Percentiles rank a stretch among this genome's conserved stretches.
phyloP scores from a whole-genome alignment of 2,113 vertebrate genomes.

The Sardina pilchardus region DNA sequence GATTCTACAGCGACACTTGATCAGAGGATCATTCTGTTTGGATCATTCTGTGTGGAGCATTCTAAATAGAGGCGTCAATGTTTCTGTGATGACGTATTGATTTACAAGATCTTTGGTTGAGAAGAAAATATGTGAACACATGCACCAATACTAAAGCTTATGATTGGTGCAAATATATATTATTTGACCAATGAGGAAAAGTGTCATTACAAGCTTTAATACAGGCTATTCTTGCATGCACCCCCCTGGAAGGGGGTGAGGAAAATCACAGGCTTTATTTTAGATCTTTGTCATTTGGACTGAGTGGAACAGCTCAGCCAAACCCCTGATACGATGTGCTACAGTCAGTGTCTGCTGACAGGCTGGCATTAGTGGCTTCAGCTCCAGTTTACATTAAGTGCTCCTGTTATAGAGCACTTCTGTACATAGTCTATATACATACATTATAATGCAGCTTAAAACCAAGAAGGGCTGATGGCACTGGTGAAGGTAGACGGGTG shows the following conservation, averaged over 20 bases:
- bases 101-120: not conserved
- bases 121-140: not conserved
- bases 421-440: not conserved
- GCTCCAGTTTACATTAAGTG: not conserved
- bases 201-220: not conserved
- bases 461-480: too few species aligned
- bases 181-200: not conserved
- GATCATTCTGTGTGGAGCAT: too few species aligned
- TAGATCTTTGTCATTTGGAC: not conserved
- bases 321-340: not conserved
- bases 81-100: too few species aligned
- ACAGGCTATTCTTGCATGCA: not conserved
- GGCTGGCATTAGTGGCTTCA: not conserved
- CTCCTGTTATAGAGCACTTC: not conserved
- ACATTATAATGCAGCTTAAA: too few species aligned
- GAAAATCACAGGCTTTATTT: not conserved
- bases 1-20: too few species aligned
- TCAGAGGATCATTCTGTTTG: too few species aligned
- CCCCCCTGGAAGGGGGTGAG: not conserved
- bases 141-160: not conserved
- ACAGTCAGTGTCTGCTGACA: not conserved
- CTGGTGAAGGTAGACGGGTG: too few species aligned
- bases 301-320: not conserved
- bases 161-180: not conserved
- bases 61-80: too few species aligned